These are phyloP conservation scores for Montipora capitata DNA, from an alignment of 92 coral and sea anemone genomes.

Conservation along the genomic window DNA sequence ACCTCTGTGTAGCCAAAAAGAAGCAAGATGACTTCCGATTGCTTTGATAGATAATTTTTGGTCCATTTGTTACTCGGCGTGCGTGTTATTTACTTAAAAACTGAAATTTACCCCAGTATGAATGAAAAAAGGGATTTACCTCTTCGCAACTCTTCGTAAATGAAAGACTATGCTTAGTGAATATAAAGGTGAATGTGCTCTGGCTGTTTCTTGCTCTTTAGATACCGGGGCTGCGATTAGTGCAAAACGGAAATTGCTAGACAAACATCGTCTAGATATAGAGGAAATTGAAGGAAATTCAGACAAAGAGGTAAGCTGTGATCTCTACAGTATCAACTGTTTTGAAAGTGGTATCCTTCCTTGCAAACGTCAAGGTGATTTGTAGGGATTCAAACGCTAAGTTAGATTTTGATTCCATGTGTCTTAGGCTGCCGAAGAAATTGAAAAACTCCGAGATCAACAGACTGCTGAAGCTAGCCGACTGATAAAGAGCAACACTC, in stretches of 20 bases:
- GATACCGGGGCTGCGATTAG: slow-evolving; percentile 79
- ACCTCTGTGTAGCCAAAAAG: no score
- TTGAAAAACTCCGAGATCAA: slow-evolving; percentile 72
- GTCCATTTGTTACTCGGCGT: no score
- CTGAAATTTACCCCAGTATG: no score
- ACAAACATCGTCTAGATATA: slow-evolving; percentile 82
- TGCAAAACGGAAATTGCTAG: slow-evolving; percentile 82
- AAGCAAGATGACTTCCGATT: no score
- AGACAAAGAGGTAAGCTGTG: slow-evolving; percentile 80
- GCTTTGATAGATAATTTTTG: no score
- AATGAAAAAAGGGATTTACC: no score
- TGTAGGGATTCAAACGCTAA: background rate
- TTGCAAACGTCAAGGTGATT: no score
- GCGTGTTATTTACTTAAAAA: no score
- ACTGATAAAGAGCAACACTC: slow-evolving; percentile 76
- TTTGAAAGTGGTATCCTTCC: no score
- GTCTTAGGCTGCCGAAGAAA: slow-evolving; percentile 88
- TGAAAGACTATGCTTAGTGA: background rate
- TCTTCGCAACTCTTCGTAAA: no score
- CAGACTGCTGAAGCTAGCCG: slow-evolving; percentile 73
- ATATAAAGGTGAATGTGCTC: background rate
- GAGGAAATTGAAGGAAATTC: slow-evolving; percentile 84
- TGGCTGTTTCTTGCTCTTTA: slow-evolving; percentile 8
- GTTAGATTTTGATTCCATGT: background rate
- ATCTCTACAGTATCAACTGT: background rate